Base-by-base conservation (phyloP, 2,113 vertebrate genomes). In the Bagarius yarrelli region DNA sequence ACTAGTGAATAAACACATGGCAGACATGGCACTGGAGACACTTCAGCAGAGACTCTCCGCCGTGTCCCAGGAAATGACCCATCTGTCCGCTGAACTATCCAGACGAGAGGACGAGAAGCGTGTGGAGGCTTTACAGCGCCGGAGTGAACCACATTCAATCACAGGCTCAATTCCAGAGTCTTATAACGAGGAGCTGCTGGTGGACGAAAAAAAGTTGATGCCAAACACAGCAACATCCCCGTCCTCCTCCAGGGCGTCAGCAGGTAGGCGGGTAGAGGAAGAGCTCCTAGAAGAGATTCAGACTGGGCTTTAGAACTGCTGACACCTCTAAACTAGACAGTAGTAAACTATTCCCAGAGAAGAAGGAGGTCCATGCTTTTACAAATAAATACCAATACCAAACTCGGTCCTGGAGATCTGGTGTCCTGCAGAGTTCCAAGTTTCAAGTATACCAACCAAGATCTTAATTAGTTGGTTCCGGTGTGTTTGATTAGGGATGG, bases 1-100 rank as follows among this genome's bases (percentile, higher is more conserved):
- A 32, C 75, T 88, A 61, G 88, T 89, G 71, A 88, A 86, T 56
- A 89, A 87, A 87, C 88, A 90, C 44, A 87, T 88, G 87, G 87
- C 87, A 83, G 86, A 89, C 85, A 89, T 90, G 67, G 88, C 87
- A 80, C 27, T 89, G 40, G 87, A 88, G 25, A 87, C 75, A 55
- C 83, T 88, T 27, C 87, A 88, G 67, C 84, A 89, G 64, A 80
- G 89, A 61, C 86, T 88, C 57, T 77, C 81, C 1, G 78, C 80
- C 11, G 85, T 88, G 59, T 84, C 88, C 23, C 86, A 88, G 2
- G 88, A 89, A 56, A 87, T 88, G 75, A 82, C 86, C 78, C 88
- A 83, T 83, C 78, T 88, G 59, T 72, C 86, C 21, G 84, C 66
- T 34, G 84, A 81, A 30, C 71, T 81, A 27, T 71, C 78, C 61